Evolutionary conservation across 2,113 vertebrate species (phyloP), one percentile per base, ranked within the genome.

Genomic region (Catharus bicknelli): DNA sequence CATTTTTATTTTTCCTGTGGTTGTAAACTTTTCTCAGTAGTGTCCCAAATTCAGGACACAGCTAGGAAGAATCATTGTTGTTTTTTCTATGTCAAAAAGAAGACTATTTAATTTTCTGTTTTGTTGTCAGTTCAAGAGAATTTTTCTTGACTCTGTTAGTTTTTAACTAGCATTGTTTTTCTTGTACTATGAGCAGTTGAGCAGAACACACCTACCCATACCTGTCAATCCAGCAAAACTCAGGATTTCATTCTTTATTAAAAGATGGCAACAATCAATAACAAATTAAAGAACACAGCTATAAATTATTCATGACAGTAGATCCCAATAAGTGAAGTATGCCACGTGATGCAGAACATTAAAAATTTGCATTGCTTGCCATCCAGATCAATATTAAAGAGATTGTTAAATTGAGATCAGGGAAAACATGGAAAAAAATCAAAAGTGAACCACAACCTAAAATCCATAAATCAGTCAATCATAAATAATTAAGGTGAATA

Each of bases 241-340:
- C 34, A 81, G 64, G 66, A 27, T 13, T 32, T 11, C 17, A n/a
- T 68, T 83, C 9, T 53, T 83, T 88, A 75, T 81, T 67, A 55
- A 70, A 86, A 88, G 48, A 61, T 9, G 40, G n/a, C 40, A 83
- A 76, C 32, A 73, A 78, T 95, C 72, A 78, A 90, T 91, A 75
- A 68, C 29, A 86, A 75, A 78, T 83, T 90, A 91, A 86, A 91
- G 69, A 93, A 50, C 38, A 58, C 4, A 88, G 29, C 32, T 83
- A 86, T 96, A 93, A 88, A 91, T 94, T 91, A 95, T 95, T 96
- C 72, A 95, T 95, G 30, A 42, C 19, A 74, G 51, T 81, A 92
- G 78, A 95, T 88, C 53, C 61, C 88, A 90, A 64, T 91, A 91
- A 86, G 26, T 86, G 72, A 86, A 93, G 58, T 38, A 42, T 72